Percentiles rank a stretch among this genome's conserved stretches.
These are phyloP conservation scores for Zaprionus inermis DNA, from an alignment of 1,140 invertebrate genomes.

Conservation along the genomic window DNA sequence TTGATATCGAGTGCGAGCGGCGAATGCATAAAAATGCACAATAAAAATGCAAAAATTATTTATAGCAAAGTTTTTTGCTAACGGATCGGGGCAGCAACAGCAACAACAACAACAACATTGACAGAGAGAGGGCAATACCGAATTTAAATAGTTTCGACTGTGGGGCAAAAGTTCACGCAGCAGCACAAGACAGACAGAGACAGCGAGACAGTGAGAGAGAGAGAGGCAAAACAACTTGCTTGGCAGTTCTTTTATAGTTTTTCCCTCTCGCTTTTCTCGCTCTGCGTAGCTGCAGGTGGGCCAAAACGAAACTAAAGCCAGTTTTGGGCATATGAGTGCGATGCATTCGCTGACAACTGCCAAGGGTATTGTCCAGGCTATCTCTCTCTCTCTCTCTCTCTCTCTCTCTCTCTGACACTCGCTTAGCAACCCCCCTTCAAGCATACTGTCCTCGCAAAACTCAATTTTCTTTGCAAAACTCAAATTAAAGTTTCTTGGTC, in stretches of 20 bases:
- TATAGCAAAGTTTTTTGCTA: conserved; percentile 73
- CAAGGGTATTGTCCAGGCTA: conserved; percentile 17
- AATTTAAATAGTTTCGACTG: conserved; percentile 70
- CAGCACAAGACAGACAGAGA: no score
- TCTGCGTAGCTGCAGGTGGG: conserved; percentile 46
- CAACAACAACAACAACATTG: conserved; percentile 43
- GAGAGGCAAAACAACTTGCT: conserved; percentile 22
- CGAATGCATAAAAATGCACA: conserved; percentile 78
- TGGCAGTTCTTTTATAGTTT: conserved; percentile 38
- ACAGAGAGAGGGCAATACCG: conserved; percentile 25
- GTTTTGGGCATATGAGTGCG: conserved; percentile 36
- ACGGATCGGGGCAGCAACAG: conserved; percentile 47
- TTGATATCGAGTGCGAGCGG: conserved; percentile 68
- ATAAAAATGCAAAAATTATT: conserved; percentile 82
- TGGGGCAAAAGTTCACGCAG: conserved; percentile 34
- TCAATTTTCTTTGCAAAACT: conserved; percentile 52
- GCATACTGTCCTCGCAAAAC: no score
- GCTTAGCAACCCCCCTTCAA: no score
- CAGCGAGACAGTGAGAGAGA: conserved; percentile 1
- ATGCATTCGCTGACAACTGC: conserved; percentile 33
- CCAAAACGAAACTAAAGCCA: conserved; percentile 54
- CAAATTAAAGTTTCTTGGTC: conserved; percentile 68
- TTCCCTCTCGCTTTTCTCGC: neutral
- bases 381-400: neutral
- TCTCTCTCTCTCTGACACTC: no score